These are phyloP conservation scores for Oostethus manadensis DNA, from an alignment of 2,113 vertebrate genomes.

Conservation along the genomic window DNA sequence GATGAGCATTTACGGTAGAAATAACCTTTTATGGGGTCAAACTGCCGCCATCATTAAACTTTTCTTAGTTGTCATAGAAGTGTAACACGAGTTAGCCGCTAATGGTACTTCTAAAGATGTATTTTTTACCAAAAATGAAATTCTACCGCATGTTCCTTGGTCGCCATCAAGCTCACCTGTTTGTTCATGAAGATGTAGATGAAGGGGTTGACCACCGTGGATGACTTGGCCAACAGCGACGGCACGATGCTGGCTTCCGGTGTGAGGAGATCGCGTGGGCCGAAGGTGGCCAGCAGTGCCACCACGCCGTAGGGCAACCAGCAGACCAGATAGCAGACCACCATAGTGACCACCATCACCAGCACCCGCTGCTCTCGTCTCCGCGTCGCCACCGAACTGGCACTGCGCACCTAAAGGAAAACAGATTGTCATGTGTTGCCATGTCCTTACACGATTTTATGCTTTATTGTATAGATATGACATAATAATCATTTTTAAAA, in stretches of 20 bases:
- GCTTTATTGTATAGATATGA: too few species aligned
- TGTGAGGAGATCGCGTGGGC: constrained; percentile 61
- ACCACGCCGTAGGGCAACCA: constrained; percentile 74
- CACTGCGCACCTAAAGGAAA: constrained; percentile 37
- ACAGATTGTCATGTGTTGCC: too few species aligned
- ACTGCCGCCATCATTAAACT: too few species aligned
- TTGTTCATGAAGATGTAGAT: constrained; percentile 78
- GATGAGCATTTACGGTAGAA: too few species aligned
- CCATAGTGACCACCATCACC: constrained; percentile 73
- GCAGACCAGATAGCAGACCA: constrained; percentile 75
- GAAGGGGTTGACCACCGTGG: constrained; percentile 73
- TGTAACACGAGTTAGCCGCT: too few species aligned
- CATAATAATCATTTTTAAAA: too few species aligned
- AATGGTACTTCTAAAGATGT: too few species aligned
- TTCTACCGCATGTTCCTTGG: too few species aligned
- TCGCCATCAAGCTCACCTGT: constrained; percentile 61
- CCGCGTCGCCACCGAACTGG: constrained; percentile 45
- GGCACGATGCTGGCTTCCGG: constrained; percentile 69
- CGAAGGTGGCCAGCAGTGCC: constrained; percentile 69
- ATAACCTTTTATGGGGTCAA: too few species aligned
- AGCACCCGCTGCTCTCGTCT: constrained; percentile 65
- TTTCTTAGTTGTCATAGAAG: too few species aligned
- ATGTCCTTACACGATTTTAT: too few species aligned
- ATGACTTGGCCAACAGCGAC: constrained; percentile 75
- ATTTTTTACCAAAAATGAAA: too few species aligned